These are phyloP conservation scores for Leguminivora glycinivorella DNA, from an alignment of 1,140 invertebrate species.

Conservation along the genomic window DNA sequence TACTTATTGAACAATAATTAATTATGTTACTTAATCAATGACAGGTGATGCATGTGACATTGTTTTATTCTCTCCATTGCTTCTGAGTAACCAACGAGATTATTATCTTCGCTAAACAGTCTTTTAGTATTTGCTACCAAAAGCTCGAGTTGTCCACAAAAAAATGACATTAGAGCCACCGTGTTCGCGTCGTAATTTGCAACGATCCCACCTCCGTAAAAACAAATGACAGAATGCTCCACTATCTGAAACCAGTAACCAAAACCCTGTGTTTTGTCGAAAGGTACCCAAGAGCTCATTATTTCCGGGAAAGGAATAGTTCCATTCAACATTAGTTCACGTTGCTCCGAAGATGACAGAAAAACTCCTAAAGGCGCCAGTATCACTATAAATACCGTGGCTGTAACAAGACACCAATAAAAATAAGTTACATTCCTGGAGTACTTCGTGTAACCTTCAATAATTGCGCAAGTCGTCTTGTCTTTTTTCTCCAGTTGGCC, in stretches of 20 bases:
- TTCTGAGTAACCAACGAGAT: slow-evolving; percentile 39
- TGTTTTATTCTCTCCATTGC: slow-evolving; percentile 49
- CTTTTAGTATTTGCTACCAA: slow-evolving; percentile 51
- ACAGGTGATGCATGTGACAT: slow-evolving; percentile 56
- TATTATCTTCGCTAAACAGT: slow-evolving; percentile 46
- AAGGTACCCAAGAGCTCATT: slow-evolving; percentile 43
- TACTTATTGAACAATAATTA: slow-evolving; percentile 19
- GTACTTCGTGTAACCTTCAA: slow-evolving; percentile 55
- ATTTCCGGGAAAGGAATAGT: slow-evolving; percentile 58
- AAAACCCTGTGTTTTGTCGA: slow-evolving; percentile 48
- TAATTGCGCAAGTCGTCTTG: slow-evolving; percentile 36
- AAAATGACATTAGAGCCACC: slow-evolving; percentile 63
- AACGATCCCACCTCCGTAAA: slow-evolving; percentile 61
- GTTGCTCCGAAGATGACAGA: slow-evolving; percentile 42
- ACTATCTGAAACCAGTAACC: slow-evolving; percentile 51
- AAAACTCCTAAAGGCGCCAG: slow-evolving; percentile 56
- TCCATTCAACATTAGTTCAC: slow-evolving; percentile 43
- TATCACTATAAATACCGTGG: slow-evolving; percentile 59
- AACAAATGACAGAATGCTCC: slow-evolving; percentile 52
- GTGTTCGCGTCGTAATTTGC: slow-evolving; percentile 63
- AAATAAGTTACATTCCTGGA: slow-evolving; percentile 59
- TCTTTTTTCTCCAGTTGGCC: slow-evolving; percentile 47
- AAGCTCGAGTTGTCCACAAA: slow-evolving; percentile 59
- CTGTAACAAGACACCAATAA: slow-evolving; percentile 56
- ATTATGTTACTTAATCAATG: slow-evolving; percentile 51